Conservation (phyloP, 2,113 vertebrate genomes). For the Oxyruncus cristatus region DNA sequence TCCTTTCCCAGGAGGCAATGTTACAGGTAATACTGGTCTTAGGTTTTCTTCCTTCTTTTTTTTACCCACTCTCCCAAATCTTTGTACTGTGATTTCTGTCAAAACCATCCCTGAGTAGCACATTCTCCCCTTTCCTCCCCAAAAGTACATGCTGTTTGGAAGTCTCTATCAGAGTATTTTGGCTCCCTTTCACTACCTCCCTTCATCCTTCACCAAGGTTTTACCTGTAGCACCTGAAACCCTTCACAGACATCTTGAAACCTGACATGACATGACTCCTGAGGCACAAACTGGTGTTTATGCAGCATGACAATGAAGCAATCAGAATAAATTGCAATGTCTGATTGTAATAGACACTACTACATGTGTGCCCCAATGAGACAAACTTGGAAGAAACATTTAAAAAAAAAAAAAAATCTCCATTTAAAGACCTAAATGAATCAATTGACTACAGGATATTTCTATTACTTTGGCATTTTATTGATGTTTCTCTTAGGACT, state of each 20-base stretch:
- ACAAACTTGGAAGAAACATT: not conserved
- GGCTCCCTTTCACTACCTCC: not conserved
- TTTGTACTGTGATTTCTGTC: not conserved
- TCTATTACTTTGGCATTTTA: slow-evolving; percentile 11
- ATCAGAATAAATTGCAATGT: not conserved
- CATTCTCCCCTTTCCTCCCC: not conserved
- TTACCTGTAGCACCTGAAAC: not conserved
- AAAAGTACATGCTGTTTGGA: not conserved
- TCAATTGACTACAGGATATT: not conserved
- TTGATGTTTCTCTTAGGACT: not conserved
- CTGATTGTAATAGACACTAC: not conserved
- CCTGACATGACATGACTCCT: not conserved
- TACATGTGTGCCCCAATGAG: not conserved
- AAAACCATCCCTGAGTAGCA: not conserved
- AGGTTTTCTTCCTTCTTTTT: not conserved
- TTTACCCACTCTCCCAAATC: not conserved
- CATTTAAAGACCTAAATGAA: not conserved
- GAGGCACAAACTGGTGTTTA: not conserved
- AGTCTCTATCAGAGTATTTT: not conserved
- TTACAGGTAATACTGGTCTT: not conserved
- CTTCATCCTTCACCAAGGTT: not conserved
- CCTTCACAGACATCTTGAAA: not conserved
- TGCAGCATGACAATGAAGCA: not conserved
- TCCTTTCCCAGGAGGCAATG: not conserved
- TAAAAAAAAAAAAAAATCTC: not conserved